Evolutionary conservation across 2,113 vertebrate genomes (phyloP).

Genomic region (Spea bombifrons): DNA sequence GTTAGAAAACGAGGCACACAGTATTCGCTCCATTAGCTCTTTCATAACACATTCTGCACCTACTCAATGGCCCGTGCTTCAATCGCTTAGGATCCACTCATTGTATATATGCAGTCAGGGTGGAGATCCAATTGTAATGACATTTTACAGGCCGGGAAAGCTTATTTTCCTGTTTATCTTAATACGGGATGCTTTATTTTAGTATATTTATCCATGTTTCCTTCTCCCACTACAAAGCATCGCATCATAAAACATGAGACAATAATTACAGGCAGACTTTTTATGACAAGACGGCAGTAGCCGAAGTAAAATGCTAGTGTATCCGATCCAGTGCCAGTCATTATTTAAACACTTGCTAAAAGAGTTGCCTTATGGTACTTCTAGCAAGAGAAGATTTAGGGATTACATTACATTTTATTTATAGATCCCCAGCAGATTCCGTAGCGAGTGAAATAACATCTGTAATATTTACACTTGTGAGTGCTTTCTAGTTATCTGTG

Average conservation of each 20-base stretch:
- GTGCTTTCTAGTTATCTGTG: not conserved
- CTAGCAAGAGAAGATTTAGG: too few relatives aligned
- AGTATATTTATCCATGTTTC: not conserved
- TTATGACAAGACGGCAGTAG: not conserved
- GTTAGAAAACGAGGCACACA: too few relatives aligned
- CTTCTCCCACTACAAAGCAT: slow-evolving; percentile 10
- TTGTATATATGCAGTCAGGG: not conserved
- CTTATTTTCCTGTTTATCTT: slow-evolving; percentile 5
- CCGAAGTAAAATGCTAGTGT: not conserved
- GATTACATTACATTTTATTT: too few relatives aligned
- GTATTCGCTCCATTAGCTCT: too few relatives aligned
- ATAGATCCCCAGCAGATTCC: too few relatives aligned
- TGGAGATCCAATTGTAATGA: not conserved
- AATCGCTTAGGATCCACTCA: not conserved
- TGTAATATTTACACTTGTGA: not conserved
- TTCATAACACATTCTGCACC: too few relatives aligned
- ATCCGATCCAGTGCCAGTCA: not conserved
- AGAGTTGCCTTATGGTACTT: too few relatives aligned
- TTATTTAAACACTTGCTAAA: too few relatives aligned
- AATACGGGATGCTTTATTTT: not conserved
- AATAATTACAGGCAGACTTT: slow-evolving; percentile 5
- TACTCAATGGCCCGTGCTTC: too few relatives aligned
- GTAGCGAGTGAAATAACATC: too few relatives aligned
- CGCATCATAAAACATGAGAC: not conserved
- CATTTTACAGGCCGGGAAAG: not conserved